Conservation (phyloP, 2,113 vertebrate species). For the Tyrannus savana region DNA sequence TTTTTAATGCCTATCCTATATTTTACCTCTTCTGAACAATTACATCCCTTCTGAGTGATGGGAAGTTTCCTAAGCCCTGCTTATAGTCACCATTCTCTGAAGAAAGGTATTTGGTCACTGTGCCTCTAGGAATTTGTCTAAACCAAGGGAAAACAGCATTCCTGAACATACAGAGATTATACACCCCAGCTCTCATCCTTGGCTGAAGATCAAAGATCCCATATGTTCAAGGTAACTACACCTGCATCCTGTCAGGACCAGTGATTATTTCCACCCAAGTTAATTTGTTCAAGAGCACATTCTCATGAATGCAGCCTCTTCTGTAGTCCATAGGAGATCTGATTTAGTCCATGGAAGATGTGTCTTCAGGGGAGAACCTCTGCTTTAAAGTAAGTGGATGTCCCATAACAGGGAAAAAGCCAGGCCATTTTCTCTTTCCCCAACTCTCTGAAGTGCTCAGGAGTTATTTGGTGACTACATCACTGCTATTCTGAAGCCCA, state of each 20-base stretch:
- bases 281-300: background rate
- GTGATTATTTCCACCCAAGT: background rate
- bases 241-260: background rate
- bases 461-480: background rate
- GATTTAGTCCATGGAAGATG: background rate
- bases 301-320: background rate
- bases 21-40: background rate
- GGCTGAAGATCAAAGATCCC: background rate
- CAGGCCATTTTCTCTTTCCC: background rate
- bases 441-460: background rate
- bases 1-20: background rate
- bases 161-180: background rate
- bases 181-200: background rate
- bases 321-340: background rate
- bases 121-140: background rate
- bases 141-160: background rate
- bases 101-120: background rate
- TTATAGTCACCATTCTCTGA: background rate
- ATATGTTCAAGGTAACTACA: background rate
- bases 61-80: background rate
- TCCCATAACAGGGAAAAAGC: background rate
- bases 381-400: background rate
- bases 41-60: background rate
- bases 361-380: background rate
- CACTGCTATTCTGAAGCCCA: background rate